A percentile compares a stretch with the other conserved stretches of the same genome.
phyloP scores from a whole-genome alignment of 2,113 vertebrate species.

The Myotis brandtii region DNA sequence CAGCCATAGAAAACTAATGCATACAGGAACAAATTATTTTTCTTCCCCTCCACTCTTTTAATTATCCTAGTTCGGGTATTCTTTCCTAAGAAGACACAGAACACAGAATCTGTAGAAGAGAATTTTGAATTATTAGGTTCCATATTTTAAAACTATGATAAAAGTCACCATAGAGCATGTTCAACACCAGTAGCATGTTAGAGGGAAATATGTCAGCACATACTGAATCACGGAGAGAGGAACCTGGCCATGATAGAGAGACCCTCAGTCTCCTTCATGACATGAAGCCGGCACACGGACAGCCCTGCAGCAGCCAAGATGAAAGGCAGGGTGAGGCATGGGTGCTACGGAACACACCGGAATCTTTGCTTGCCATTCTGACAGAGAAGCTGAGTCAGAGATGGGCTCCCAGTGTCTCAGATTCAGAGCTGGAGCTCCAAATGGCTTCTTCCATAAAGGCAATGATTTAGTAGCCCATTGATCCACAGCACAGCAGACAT shows the following conservation, averaged over 20 bases:
- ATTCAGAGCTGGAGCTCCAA: background rate
- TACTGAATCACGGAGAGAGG: background rate
- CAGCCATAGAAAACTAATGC: background rate
- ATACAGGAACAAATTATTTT: background rate
- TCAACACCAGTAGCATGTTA: background rate
- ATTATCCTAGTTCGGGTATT: background rate
- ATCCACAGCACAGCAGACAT: background rate
- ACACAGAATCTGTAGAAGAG: background rate
- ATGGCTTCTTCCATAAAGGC: background rate
- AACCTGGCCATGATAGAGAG: background rate
- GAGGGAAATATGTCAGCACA: background rate
- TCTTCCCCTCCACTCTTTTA: background rate
- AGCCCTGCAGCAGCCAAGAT: too few species aligned
- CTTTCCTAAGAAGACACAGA: background rate
- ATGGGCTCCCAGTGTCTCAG: background rate
- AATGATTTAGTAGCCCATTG: background rate
- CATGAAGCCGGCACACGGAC: background rate
- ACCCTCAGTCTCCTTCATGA: background rate
- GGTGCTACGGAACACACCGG: background rate
- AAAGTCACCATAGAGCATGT: background rate
- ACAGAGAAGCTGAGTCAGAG: background rate
- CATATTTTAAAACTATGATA: background rate
- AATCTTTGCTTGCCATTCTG: background rate
- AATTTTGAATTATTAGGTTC: background rate
- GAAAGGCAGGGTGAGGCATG: rapidly evolving